Evolutionary conservation across 2,797 vertebrate species (phyloP), one percentile per base, ranked within the genome.

Genomic region (Silurus lanzhouensis): DNA sequence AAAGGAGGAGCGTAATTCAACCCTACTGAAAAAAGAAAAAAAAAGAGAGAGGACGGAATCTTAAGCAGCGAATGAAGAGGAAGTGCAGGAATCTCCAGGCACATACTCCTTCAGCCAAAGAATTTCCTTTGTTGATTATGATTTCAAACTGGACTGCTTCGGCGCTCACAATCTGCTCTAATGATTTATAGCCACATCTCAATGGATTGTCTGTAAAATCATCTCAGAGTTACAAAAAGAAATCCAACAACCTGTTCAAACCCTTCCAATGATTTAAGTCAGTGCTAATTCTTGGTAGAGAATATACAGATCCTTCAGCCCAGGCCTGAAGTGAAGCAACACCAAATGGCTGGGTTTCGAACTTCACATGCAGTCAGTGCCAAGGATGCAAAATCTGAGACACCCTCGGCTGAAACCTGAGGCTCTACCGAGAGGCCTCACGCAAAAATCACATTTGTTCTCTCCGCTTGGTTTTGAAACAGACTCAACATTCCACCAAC

Each of bases 121-220:
- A 91, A 92, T 90, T 89, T 91, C 87, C 90, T 91, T 90, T 91
- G 89, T 91, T 88, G 86, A 90, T 90, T 87, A 83, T 86, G 72
- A 74, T 76, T 83, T 86, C 80, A 66, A 81, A 84, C 38, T 52
- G 48, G 31, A 70, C 74, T 27, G 77, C 71, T 81, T 84, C 31
- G 66, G 22, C 61, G 58, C 48, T 80, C 66, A 58, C 22, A 48
- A 52, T 81, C 61, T 81, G 61, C 8, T 52, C 46, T 81, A 14
- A 38, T 27, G 61, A 80, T 80, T 52, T 67, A 67, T 20, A 67
- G 46, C n/a, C 38, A 66, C 27, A 19, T 12, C 20, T 83, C 57
- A 7, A 0, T 48, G 31, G 27, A 64, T 71, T 31, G 19, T 52
- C 9, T 66, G 8, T 77, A 38, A 72, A 78, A 72, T 14, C 20